Conservation (phyloP, 2,888 invertebrate species). For the Allophyes oxyacanthae region DNA sequence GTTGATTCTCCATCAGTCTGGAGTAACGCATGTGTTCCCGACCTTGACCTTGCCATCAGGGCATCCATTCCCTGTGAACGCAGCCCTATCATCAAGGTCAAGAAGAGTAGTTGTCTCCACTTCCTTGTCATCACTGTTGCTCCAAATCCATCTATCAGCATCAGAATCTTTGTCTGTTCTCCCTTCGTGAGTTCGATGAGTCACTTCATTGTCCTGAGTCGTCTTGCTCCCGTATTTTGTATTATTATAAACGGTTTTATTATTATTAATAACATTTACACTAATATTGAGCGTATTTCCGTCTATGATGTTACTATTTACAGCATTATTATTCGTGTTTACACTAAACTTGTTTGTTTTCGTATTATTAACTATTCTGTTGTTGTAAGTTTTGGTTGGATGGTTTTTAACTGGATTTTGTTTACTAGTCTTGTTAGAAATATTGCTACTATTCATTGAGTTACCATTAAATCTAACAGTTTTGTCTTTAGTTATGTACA, state of each 20-base stretch:
- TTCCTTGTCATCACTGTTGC: constrained; percentile 13
- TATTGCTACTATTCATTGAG: not conserved
- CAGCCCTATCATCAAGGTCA: constrained; percentile 40
- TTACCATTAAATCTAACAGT: not conserved
- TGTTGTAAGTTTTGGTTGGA: constrained; percentile 9
- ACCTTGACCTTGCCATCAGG: constrained; percentile 34
- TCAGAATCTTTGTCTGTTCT: constrained; percentile 9
- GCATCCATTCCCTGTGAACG: constrained; percentile 37
- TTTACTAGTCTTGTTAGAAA: not conserved
- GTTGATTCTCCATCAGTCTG: constrained; percentile 18
- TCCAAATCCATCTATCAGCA: constrained; percentile 50
- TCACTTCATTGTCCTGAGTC: constrained; percentile 36
- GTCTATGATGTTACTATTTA: not conserved
- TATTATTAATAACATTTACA: not conserved
- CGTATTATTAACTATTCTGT: not conserved
- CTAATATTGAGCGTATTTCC: not conserved
- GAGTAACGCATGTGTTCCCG: constrained; percentile 12
- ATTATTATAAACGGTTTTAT: not conserved
- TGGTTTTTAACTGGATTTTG: constrained; percentile 11
- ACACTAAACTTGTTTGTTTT: constrained; percentile 5
- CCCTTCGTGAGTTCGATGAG: constrained; percentile 2
- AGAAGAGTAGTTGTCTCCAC: constrained; percentile 14
- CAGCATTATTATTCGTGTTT: constrained; percentile 3
- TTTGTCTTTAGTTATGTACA: not conserved
- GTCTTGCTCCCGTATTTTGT: constrained; percentile 14